Conservation (phyloP, 1,140 invertebrate species). For the Tribolium madens region DNA sequence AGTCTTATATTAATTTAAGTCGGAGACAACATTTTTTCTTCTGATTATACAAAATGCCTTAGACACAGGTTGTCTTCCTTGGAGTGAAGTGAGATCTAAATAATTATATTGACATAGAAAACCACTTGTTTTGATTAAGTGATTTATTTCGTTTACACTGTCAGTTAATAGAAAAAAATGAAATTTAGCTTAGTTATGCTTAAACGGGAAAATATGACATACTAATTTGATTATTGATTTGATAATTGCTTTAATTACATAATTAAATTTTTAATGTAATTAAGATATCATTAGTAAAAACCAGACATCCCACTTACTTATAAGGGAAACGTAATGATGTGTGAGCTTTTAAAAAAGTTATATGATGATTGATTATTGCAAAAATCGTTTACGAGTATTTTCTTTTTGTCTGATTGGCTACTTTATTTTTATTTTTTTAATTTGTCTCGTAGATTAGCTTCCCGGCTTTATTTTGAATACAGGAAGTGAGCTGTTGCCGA, state of each 20-base stretch:
- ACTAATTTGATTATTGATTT: background rate
- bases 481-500: no score
- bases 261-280: background rate
- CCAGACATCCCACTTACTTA: background rate
- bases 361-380: background rate
- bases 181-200: no score
- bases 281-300: background rate
- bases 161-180: no score
- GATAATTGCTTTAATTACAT: background rate
- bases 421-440: background rate
- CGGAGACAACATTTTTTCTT: background rate
- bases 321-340: background rate
- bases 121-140: no score
- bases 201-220: no score
- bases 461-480: no score
- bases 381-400: background rate
- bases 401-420: background rate
- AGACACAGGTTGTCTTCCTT: no score
- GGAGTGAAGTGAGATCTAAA: no score
- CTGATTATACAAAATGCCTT: no score
- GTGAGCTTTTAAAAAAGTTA: background rate
- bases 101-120: no score
- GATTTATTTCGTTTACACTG: no score
- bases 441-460: no score
- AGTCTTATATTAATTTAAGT: background rate